Evolutionary conservation across 2,888 invertebrate genomes (phyloP).

Genomic region (Plemyria rubiginata): DNA sequence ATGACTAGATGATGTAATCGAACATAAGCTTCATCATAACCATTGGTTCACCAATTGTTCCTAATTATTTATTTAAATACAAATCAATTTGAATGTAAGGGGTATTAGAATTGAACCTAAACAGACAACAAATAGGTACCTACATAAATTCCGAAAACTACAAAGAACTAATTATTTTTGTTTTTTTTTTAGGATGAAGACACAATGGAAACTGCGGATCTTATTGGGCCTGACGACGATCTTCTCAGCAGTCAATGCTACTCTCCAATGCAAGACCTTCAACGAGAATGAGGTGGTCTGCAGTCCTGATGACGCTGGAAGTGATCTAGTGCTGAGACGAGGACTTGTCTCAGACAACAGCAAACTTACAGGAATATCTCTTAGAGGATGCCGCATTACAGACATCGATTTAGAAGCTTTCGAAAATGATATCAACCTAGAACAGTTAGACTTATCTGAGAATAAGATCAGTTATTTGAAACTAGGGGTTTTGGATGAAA

Average conservation of each 20-base stretch:
- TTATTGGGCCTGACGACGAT: slow-evolving; percentile 4
- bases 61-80: too few species aligned
- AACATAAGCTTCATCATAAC: too few species aligned
- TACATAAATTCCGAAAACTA: too few species aligned
- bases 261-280: slow-evolving; percentile 42
- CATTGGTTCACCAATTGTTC: too few species aligned
- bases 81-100: too few species aligned
- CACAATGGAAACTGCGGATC: background rate
- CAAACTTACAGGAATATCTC: slow-evolving; percentile 46
- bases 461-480: slow-evolving; percentile 58
- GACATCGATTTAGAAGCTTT: slow-evolving; percentile 57
- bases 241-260: slow-evolving; percentile 3
- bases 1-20: too few species aligned
- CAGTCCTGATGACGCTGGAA: slow-evolving; percentile 34
- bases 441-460: slow-evolving; percentile 59
- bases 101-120: background rate
- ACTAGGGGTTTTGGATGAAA: slow-evolving; percentile 59
- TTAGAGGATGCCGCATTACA: slow-evolving; percentile 49
- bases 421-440: slow-evolving; percentile 49
- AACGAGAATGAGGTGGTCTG: slow-evolving; percentile 46
- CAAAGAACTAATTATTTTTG: background rate
- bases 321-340: slow-evolving; percentile 44
- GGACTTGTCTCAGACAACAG: slow-evolving; percentile 54
- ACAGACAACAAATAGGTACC: background rate
- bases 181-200: slow-evolving; percentile 32